Evolutionary conservation across 2,888 invertebrate species (phyloP).

Genomic region (Meteorus colon): DNA sequence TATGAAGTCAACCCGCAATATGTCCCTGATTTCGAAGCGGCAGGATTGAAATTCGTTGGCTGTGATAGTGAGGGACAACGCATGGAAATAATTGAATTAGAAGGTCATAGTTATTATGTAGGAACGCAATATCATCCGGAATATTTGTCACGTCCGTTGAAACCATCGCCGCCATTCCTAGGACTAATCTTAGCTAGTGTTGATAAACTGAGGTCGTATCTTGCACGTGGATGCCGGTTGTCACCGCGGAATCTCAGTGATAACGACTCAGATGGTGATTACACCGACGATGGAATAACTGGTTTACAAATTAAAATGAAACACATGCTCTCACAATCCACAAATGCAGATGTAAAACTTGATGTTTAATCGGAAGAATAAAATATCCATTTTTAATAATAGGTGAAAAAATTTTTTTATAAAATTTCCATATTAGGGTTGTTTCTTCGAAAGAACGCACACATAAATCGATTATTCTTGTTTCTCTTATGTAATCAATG

Average conservation of each 20-base stretch:
- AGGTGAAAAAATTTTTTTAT: not conserved
- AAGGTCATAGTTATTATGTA: slow-evolving; percentile 93
- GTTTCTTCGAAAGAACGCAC: too few species aligned
- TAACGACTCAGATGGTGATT: slow-evolving; percentile 78
- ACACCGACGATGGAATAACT: not conserved
- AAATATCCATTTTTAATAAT: too few species aligned
- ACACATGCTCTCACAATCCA: not conserved
- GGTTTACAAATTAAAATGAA: not conserved
- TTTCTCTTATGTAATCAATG: not conserved
- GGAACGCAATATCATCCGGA: slow-evolving; percentile 99
- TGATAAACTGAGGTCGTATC: slow-evolving; percentile 84
- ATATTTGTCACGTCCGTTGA: slow-evolving; percentile 92
- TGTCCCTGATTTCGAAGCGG: slow-evolving; percentile 84
- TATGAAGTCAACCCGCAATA: slow-evolving; percentile 97
- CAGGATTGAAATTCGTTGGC: slow-evolving; percentile 92
- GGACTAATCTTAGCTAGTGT: slow-evolving; percentile 94
- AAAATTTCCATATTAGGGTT: too few species aligned
- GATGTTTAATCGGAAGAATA: not conserved
- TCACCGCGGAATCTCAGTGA: slow-evolving; percentile 85
- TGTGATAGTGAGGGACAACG: slow-evolving; percentile 87
- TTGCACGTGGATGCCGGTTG: slow-evolving; percentile 83
- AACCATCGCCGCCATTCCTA: slow-evolving; percentile 95
- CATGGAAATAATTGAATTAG: slow-evolving; percentile 95
- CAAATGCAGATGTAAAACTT: not conserved
- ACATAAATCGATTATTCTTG: not conserved